phyloP scores from a whole-genome alignment of 2,888 invertebrate genomes.

The Calameuta idolon region DNA sequence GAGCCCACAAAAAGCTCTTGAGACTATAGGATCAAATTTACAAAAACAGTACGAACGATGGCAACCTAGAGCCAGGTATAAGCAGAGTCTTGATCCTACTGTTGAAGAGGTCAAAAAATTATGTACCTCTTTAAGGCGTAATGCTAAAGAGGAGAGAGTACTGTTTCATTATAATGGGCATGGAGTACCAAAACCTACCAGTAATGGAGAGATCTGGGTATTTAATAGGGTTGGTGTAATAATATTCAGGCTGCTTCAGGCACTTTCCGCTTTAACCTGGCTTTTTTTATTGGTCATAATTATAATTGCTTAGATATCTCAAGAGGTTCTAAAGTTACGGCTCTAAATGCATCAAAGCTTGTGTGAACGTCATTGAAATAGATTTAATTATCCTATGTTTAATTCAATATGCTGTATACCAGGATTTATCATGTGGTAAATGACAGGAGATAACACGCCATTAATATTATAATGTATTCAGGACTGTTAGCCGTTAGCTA shows the following conservation, averaged over 20 bases:
- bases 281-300: conserved; percentile 15
- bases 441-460: background rate
- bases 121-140: conserved; percentile 92
- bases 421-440: conserved; percentile 2
- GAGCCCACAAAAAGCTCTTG: conserved; percentile 91
- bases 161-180: conserved; percentile 99
- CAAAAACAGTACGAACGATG: conserved; percentile 98
- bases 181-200: conserved; percentile 97
- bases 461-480: background rate
- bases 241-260: background rate
- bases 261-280: conserved; percentile 19
- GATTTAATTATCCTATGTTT: background rate
- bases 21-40: conserved; percentile 89
- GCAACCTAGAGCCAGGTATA: conserved; percentile 98
- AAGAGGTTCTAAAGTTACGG: background rate
- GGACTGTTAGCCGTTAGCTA: background rate
- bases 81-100: conserved; percentile 96
- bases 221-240: conserved; percentile 85
- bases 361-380: background rate
- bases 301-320: background rate
- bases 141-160: conserved; percentile 98
- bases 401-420: background rate
- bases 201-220: conserved; percentile 99
- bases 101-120: conserved; percentile 98
- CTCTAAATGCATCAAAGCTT: background rate